Evolutionary conservation across 1,140 invertebrate genomes (phyloP), one percentile per base, ranked within the genome.

Genomic region (Aphidius gifuensis): DNA sequence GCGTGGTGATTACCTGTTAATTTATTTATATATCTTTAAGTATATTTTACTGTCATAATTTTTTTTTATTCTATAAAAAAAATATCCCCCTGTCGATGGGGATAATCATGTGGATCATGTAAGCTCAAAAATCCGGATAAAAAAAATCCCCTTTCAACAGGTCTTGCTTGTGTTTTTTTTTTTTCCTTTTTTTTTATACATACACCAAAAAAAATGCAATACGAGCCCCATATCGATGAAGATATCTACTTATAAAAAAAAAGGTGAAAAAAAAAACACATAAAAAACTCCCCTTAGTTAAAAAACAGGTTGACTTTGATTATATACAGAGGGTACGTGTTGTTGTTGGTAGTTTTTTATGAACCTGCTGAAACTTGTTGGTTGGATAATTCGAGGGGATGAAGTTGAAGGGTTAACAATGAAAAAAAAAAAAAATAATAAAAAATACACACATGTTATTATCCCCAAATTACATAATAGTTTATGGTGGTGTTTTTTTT

Each of bases 141-240:
- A 55, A 55, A 55, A 55, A 55, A 42, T 55, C 53, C 53, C 53
- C 53, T 53, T 43, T 43, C 40, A n/a, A 55, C 53, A 55, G 53
- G 39, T 55, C 16, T 42, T 9, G n/a, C 43, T 40, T 40, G 39
- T 39, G 2, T 55, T 11, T 11, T 7, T 44, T 44, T 44, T 44
- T 44, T 44, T 44, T 3, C 43, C 1, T 5, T 8, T 3, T 55
- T 55, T 55, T 55, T 55, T 53, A 50, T 50, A 11, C 32, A 40
- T 55, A 40, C 2, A 42, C 39, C 21, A 53, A 55, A 42, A 16
- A n/a, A 9, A n/a, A n/a, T 42, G 40, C 43, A 55, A 55, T 16
- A n/a, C 11, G 53, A 55, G 39, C 40, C 38, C 9, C 21, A 39
- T 43, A 55, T 43, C 53, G 21, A 55, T 55, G 39, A 39, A 55